Evolutionary conservation across 2,113 vertebrate species (phyloP).

Genomic region (Pedionomus torquatus): DNA sequence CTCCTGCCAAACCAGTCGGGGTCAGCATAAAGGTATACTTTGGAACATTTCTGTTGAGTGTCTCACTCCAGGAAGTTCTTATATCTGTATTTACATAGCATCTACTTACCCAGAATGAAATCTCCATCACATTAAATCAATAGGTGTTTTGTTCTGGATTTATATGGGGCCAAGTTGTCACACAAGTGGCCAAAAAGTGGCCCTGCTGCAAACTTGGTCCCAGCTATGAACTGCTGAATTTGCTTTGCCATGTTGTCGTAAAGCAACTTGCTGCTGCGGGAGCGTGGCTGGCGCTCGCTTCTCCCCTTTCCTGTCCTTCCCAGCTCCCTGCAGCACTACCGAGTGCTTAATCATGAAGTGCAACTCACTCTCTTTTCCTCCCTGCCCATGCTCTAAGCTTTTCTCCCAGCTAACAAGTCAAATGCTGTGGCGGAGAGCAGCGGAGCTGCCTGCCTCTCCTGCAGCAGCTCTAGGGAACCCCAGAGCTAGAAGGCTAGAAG

Average conservation of each 20-base stretch:
- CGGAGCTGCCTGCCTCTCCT: neutral
- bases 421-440: neutral
- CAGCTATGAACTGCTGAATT: neutral
- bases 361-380: neutral
- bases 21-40: neutral
- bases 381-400: neutral
- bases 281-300: fast-evolving
- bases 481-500: neutral
- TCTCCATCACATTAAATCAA: neutral
- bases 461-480: neutral
- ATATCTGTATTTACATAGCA: conserved; percentile 23
- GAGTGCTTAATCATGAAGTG: neutral
- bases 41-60: neutral
- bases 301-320: neutral
- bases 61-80: conserved; percentile 45
- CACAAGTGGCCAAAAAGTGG: neutral
- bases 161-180: neutral
- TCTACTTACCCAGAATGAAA: neutral
- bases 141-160: neutral
- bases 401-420: neutral
- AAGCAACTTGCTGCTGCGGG: neutral
- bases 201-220: neutral
- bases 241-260: neutral
- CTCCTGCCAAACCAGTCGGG: neutral
- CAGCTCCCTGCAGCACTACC: neutral